Base-by-base conservation (phyloP, 1,140 invertebrate genomes). In the Drosophila trapezifrons region DNA sequence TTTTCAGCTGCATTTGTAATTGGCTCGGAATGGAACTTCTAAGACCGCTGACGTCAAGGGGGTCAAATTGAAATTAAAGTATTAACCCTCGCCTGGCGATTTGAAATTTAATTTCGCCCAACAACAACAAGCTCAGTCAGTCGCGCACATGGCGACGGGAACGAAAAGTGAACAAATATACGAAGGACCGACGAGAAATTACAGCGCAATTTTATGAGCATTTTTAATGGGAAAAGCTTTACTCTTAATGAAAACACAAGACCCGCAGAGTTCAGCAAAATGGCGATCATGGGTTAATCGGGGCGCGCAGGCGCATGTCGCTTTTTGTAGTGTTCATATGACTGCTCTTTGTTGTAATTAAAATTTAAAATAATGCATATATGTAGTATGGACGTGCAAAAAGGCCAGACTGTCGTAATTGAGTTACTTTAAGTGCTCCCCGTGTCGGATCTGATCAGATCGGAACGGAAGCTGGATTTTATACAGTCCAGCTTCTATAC, bases 151-250 rank as follows among this genome's bases (percentile, higher is more conserved):
- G 49, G 13, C 49, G 49, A 35, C 13, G 15, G 37, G n/a, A 37
- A 37, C 37, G 13, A 22, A 32, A 42, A 27, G 29, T 58, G 22
- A 38, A 69, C 62, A 78, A 78, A 80, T 55, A 69, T 64, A 46
- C 56, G 66, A 60, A 69, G 51, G 59, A 74, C 74, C 47, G 45
- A 75, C 67, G 40, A 65, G 45, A 85, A 87, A 87, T 78, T 89
- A 89, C 86, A 83, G 76, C 87, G 80, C 80, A 89, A 75, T 89
- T 87, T 87, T 84, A 87, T 87, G 84, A 64, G 80, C 67, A 89
- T 89, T 87, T 87, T 87, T 89, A 87, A 87, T 87, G 84, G 62
- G 76, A 89, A 87, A 89, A 89, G 67, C 71, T 87, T 76, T 79
- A 76, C 78, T 86, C 78, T 76, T 82, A 86, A 86, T 86, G 83